phyloP scores from a whole-genome alignment of 2,113 vertebrate genomes.

The Melospiza melodia region DNA sequence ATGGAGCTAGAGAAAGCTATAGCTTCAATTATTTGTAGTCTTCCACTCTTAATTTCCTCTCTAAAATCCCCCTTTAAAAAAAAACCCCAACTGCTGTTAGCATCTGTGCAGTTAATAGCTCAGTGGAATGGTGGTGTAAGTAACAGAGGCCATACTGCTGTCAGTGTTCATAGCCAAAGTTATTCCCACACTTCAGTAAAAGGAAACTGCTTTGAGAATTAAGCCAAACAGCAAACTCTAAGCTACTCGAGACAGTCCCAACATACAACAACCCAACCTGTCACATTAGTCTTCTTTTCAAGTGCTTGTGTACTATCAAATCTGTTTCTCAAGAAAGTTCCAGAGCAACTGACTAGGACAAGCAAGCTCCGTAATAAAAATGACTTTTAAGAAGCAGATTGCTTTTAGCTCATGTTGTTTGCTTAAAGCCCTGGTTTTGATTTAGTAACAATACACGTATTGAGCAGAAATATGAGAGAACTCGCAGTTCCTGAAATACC shows the following conservation, averaged over 20 bases:
- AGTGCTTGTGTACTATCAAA: not conserved
- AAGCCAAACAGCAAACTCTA: slow-evolving; percentile 31
- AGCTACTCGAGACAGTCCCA: not conserved
- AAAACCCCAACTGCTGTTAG: not conserved
- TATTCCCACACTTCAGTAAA: not conserved
- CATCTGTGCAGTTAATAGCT: slow-evolving; percentile 31
- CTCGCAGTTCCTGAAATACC: not conserved
- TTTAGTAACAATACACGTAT: slow-evolving; percentile 39
- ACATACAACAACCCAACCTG: not conserved
- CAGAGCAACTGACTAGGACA: not conserved
- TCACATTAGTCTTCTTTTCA: not conserved
- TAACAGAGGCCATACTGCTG: slow-evolving; percentile 39
- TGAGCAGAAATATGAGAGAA: slow-evolving; percentile 13
- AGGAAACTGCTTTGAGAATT: slow-evolving; percentile 55
- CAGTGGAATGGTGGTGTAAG: slow-evolving; percentile 17
- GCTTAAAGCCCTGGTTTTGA: slow-evolving; percentile 23
- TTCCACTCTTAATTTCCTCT: not conserved
- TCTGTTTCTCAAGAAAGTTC: not conserved
- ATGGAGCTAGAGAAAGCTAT: not conserved
- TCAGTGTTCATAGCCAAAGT: slow-evolving; percentile 29
- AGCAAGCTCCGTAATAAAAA: not conserved
- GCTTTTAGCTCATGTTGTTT: slow-evolving; percentile 10
- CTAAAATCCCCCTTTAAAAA: not conserved
- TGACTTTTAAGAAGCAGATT: not conserved
- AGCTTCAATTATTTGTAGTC: not conserved